Evolutionary conservation across 1,140 invertebrate species (phyloP), one percentile per base, ranked within the genome.

Genomic region (Drosophila repletoides): DNA sequence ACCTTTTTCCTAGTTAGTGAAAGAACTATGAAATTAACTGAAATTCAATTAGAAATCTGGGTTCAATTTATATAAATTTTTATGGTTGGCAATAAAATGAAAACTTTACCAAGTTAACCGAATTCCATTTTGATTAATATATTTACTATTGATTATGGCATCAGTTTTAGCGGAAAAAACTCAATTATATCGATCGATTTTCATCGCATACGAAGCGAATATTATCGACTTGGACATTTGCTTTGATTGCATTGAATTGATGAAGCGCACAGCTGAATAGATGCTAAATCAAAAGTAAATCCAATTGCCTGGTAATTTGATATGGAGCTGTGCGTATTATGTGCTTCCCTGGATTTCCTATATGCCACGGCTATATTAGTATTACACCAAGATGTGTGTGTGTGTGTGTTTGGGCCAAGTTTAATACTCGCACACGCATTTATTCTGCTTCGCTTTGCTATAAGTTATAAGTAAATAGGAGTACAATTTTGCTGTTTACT

Each of bases 191-290:
- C 58, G 53, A 14, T 33, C 52, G 17, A 33, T 31, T 59, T 24
- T 26, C 45, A 46, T 33, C 36, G 21, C 21, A 24, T 51, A n/a
- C n/a, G n/a, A n/a, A n/a, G n/a, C 10, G 17, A 22, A 33, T 41
- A 49, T 49, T 21, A 19, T 1, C n/a, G 26, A 58, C 40, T 33
- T 40, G 15, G 10, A 46, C 29, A 51, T 51, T 70, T 65, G 21
- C 33, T 55, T 55, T 81, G 76, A 76, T 81, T 80, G 67, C 67
- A 43, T 15, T 72, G 67, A 72, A 81, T 80, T 75, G 66, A 79
- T 61, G 56, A 58, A 7, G 43, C 2, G 5, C 14, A 12, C n/a
- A 48, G 40, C 55, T 68, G 65, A 69, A 75, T 72, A 24, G 49
- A 72, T 58, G 48, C 68, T 49, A 60, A 68, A 83, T 76, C 55